Evolutionary conservation across 2,113 vertebrate species (phyloP).

Genomic region (Prolemur simus): DNA sequence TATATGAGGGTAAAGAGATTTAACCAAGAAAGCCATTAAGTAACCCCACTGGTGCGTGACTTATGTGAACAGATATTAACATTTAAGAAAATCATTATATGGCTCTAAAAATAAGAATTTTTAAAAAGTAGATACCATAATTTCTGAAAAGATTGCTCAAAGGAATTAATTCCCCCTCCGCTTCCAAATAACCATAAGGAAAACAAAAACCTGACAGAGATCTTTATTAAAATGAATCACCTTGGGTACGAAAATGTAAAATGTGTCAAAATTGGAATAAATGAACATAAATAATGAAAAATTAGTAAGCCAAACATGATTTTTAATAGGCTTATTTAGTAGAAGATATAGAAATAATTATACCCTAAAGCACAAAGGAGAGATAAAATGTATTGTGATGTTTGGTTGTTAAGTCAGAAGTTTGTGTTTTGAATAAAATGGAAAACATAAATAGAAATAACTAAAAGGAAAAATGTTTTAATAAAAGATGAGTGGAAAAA

Average conservation of each 20-base stretch:
- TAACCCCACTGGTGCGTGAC: neutral
- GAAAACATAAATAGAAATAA: neutral
- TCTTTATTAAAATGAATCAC: neutral
- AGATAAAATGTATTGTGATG: neutral
- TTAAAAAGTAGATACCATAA: neutral
- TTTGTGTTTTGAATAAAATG: conserved; percentile 1
- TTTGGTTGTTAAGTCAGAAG: neutral
- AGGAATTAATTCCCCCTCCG: neutral
- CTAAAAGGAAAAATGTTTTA: neutral
- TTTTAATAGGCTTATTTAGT: neutral
- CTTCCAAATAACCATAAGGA: neutral
- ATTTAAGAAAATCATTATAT: neutral
- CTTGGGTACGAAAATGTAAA: neutral
- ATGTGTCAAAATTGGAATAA: conserved; percentile 27
- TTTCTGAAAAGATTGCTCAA: neutral
- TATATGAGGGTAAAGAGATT: neutral
- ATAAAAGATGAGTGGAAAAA: neutral
- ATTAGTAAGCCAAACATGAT: neutral
- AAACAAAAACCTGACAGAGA: neutral
- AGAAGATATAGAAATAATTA: neutral
- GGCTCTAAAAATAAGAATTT: neutral
- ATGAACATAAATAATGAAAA: neutral
- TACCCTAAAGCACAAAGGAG: neutral
- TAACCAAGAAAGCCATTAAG: neutral
- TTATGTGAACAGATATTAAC: neutral